Base-by-base conservation (phyloP, 1,140 invertebrate genomes). In the Drosophila burlai region DNA sequence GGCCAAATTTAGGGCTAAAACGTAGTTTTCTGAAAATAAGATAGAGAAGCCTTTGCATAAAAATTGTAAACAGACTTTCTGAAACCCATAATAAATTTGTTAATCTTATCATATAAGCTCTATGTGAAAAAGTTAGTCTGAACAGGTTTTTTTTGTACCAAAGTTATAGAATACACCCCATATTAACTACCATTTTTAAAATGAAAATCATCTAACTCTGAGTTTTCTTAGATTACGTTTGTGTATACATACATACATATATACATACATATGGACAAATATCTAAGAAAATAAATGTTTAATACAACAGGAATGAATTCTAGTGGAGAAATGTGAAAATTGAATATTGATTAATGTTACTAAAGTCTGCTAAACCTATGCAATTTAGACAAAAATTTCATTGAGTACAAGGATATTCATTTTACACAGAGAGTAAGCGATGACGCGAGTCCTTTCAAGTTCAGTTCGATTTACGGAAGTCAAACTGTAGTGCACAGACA, bases 401-500 rank as follows among this genome's bases (percentile, higher is more conserved):
- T 54, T 21, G 18, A 21, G 13, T 24, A 36, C 34, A 24, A 38
- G 21, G 21, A 55, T 24, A 40, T 38, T 38, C 9, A 15, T 16
- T 38, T 24, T 3, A 16, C 13, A 55, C 0, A 16, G 4, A 16
- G 8, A 24, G 15, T 8, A 38, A 3, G 2, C 8, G 34, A 55
- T 38, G 54, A 55, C 34, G 36, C 34, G 21, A 16, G 21, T 55
- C 21, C 54, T 11, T 16, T 55, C 36, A 55, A 40, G 34, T 42
- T 58, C n/a, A 8, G 62, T 76, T 42, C 26, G 13, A 46, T 43
- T 68, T 71, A 71, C 21, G 40, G 21, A 71, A 46, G 50, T 54
- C 43, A 34, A n/a, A 50, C 67, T 76, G 74, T 59, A 67, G 64
- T 76, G 66, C 66, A 71, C 66, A 71, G 67, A 57, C 67, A 71